These are phyloP conservation scores for Misgurnus anguillicaudatus DNA, from an alignment of 2,113 vertebrate species.

Conservation along the genomic window DNA sequence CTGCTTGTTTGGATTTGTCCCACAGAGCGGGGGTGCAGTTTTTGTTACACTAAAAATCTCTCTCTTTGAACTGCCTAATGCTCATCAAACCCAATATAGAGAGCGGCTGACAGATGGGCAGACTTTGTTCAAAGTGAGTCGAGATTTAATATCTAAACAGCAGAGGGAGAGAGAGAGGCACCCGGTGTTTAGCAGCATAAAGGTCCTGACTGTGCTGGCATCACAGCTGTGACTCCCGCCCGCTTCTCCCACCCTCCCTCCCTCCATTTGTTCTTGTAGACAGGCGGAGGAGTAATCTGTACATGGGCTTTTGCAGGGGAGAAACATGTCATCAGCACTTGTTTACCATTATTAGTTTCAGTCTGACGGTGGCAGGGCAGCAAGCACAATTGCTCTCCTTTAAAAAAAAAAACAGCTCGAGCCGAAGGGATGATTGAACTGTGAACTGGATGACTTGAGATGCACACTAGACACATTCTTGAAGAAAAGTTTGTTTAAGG, in stretches of 20 bases:
- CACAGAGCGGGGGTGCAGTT: constrained; percentile 24
- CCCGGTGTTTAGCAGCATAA: constrained; percentile 58
- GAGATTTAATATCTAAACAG: constrained; percentile 70
- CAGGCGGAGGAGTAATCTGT: constrained; percentile 51
- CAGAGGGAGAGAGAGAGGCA: constrained; percentile 56
- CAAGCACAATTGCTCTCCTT: constrained; percentile 58
- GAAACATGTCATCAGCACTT: constrained; percentile 60
- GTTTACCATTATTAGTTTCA: constrained; percentile 63
- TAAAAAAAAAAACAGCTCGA: constrained; percentile 36
- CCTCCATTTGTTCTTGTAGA: constrained; percentile 50
- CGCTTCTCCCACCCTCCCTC: neutral
- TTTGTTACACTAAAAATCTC: constrained; percentile 58
- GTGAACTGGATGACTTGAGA: neutral
- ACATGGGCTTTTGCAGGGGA: constrained; percentile 55
- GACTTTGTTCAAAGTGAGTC: constrained; percentile 63
- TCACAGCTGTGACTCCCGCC: constrained; percentile 68
- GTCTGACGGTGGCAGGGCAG: constrained; percentile 49
- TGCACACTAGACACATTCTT: neutral
- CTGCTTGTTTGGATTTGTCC: constrained; percentile 18
- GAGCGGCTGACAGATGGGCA: constrained; percentile 64
- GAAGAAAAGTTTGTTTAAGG: too few species aligned
- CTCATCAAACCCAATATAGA: constrained; percentile 59
- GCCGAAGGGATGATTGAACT: constrained; percentile 1
- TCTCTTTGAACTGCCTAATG: constrained; percentile 53
- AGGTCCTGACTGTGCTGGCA: constrained; percentile 60